A percentile compares a stretch with the other conserved stretches of the same genome.
These are phyloP conservation scores for Drosophila kuntzei DNA, from an alignment of 2,888 invertebrate genomes.

Conservation along the genomic window DNA sequence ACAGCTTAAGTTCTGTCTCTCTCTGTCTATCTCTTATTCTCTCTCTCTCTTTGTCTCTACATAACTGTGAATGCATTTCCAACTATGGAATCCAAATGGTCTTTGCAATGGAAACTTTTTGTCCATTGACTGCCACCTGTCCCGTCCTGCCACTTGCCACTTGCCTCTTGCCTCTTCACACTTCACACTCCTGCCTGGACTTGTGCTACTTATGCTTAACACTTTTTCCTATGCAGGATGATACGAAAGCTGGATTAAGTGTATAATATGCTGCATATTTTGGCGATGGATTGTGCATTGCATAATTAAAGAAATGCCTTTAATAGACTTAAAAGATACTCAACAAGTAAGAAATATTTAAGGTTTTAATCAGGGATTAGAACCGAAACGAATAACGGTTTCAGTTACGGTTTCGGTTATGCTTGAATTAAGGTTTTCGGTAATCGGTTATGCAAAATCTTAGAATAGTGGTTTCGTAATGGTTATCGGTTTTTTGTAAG, in stretches of 20 bases:
- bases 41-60: constrained; percentile 2
- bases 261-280: constrained; percentile 58
- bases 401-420: too few species aligned
- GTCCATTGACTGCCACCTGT: constrained; percentile 19
- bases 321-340: too few species aligned
- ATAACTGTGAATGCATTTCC: constrained; percentile 55
- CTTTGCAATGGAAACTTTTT: constrained; percentile 62
- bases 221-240: constrained; percentile 54
- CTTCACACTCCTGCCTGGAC: constrained; percentile 21
- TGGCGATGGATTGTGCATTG: constrained; percentile 7
- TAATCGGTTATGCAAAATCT: too few species aligned
- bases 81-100: constrained; percentile 27
- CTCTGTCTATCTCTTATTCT: not conserved
- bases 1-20: constrained; percentile 8
- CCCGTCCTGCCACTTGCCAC: not conserved
- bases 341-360: too few species aligned
- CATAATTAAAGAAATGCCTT: not conserved
- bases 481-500: too few species aligned
- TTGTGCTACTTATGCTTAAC: constrained; percentile 65
- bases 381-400: too few species aligned
- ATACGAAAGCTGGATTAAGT: constrained; percentile 60
- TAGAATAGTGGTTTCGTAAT: too few species aligned
- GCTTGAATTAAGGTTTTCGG: too few species aligned
- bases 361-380: too few species aligned
- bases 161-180: not conserved